Evolutionary conservation across 2,888 invertebrate species (phyloP), one percentile per base, ranked within the genome.

Genomic region (Philopedon plagiatum): DNA sequence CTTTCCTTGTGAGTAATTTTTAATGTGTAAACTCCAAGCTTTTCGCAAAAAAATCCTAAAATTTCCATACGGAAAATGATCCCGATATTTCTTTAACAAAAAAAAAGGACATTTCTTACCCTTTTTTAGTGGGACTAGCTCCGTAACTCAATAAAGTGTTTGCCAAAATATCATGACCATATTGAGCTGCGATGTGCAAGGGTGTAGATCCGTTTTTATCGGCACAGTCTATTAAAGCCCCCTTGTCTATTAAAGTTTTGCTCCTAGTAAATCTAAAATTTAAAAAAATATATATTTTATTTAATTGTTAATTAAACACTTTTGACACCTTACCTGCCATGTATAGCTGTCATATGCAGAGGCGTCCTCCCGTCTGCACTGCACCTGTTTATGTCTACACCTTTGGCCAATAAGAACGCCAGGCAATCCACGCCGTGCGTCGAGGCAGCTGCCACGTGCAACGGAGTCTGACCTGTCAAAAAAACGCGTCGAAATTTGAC

Each of bases 321-420:
- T n/a, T n/a, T n/a, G n/a, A n/a, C n/a, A n/a, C n/a, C 44, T 62
- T 51, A 68, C 72, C 90, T 85, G 19, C 91, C 91, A 82, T 90
- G 89, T 76, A 90, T 87, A 5, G 91, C 90, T n/a, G 90, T 90
- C 89, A 91, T 89, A 78, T 91, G 91, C 41, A 91, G 85, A 0
- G 91, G 88, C 2, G 90, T 90, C 58, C 89, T 84, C 0, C 90
- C 90, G 79, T 90, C 90, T 61, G 86, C 82, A 75, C 88, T 89
- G 79, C 88, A 87, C 37, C 86, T 85, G 78, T 90, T 89, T 19
- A 89, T 86, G 71, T 88, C 86, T 0, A 88, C 88, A 1, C 83
- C 87, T 68, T 87, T 86, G 18, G 86, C 85, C 44, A 91, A 83
- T 49, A 91, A 82, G 65, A 87, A 85, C 77, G 88, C 88, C 58